Base-by-base conservation (phyloP, 2,113 vertebrate species). In the Halcyon malimbica region DNA sequence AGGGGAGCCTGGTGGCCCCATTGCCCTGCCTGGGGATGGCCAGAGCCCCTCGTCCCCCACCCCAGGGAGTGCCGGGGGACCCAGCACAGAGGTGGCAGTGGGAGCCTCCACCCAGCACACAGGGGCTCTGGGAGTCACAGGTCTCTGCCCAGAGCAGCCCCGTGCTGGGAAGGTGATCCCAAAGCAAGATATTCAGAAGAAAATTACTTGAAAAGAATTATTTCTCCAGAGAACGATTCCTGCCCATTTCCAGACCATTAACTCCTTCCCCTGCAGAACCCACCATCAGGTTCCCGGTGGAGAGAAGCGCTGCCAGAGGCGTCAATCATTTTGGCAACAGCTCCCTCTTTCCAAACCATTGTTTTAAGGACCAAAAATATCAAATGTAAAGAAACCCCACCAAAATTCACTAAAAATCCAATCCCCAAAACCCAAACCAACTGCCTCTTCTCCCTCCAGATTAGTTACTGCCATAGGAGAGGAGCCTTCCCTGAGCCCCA, bases 1-100 rank as follows among this genome's bases (percentile, higher is more conserved):
- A 77, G 4, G 2, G 42, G 39, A 31, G 31, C 0, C 0, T 0
- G 0, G 48, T 0, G 2, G 13, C 44, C n/a, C 33, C 3, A 0
- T 37, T 31, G 28, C 7, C 26, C 4, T 7, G 29, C n/a, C 9
- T 6, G 2, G 29, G 70, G 71, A 14, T 2, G 0, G 60, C 7
- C 28, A 4, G 50, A 59, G 60, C n/a, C 54, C 37, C 3, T 1
- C 0, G 3, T 9, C 33, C 68, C 37, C 29, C 5, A 0, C 18
- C 50, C 46, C 11, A 9, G 24, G 24, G 28, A 57, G 31, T 28
- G 11, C 24, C 3, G 1, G 16, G 57, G 51, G 20, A 53, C n/a
- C 29, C 13, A 1, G 60, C 35, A 16, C 2, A 2, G 33, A 63
- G 33, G 71, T 31, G 18, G 79, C 4, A 23, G 35, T 23, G 53